These are phyloP conservation scores for Gambelia wislizenii DNA, from an alignment of 2,797 vertebrate species.

Conservation along the genomic window DNA sequence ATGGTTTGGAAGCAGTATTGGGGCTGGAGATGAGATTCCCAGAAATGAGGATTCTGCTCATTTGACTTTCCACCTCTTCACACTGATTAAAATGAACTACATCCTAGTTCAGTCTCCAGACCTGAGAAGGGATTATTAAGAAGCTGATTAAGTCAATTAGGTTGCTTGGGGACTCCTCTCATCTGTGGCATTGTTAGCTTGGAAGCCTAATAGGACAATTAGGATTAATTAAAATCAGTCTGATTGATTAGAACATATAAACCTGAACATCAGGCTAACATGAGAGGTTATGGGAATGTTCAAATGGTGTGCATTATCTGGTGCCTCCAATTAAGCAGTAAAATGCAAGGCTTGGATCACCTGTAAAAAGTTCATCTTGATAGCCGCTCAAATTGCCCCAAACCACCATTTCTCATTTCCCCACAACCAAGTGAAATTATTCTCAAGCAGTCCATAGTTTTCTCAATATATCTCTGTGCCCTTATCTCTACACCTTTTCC, in stretches of 20 bases:
- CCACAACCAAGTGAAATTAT: not conserved
- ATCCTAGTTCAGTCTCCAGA: conserved; percentile 65
- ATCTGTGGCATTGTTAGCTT: conserved; percentile 66
- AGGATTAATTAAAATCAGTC: conserved; percentile 74
- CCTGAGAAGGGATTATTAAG: conserved; percentile 70
- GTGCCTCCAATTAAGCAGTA: not conserved
- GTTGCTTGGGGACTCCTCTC: conserved; percentile 66
- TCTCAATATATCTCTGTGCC: not conserved
- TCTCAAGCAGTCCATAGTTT: not conserved
- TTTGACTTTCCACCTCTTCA: conserved; percentile 41
- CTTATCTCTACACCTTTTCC: not conserved
- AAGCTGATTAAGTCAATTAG: conserved; percentile 73
- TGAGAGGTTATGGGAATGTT: not conserved
- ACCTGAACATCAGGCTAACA: conserved; percentile 30
- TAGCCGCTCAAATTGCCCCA: not conserved
- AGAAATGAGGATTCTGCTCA: conserved; percentile 19
- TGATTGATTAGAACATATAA: conserved; percentile 71
- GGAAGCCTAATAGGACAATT: conserved; percentile 72
- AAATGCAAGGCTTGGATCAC: not conserved
- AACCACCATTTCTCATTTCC: not conserved
- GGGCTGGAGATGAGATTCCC: conserved; percentile 47
- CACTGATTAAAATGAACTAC: conserved; percentile 67
- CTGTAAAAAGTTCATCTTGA: not conserved
- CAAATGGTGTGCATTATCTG: not conserved
- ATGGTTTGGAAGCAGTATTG: not conserved